Conservation (phyloP, 2,113 vertebrate species). For the Gallinago jamesoni region DNA sequence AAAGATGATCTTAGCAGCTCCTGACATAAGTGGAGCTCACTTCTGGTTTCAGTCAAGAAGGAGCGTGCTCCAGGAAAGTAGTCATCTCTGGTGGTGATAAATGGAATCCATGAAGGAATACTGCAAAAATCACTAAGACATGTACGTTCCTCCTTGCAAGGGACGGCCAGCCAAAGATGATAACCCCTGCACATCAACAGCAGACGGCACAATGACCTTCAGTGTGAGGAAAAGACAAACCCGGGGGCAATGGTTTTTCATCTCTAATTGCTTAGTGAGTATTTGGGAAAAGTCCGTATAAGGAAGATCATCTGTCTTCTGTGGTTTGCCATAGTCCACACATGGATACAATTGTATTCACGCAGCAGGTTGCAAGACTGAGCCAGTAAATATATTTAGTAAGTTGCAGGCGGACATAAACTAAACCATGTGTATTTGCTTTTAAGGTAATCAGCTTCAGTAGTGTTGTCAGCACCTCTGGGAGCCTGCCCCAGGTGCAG, state of each 20-base stretch:
- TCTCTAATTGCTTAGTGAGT: neutral
- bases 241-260: neutral
- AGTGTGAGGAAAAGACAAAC: neutral
- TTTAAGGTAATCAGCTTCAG: slow-evolving; percentile 67
- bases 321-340: slow-evolving; percentile 36
- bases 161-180: neutral
- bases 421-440: slow-evolving; percentile 74
- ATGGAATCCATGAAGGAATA: neutral
- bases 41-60: neutral
- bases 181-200: neutral
- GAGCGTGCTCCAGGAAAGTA: neutral
- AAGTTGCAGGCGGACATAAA: slow-evolving; percentile 67
- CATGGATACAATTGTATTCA: slow-evolving; percentile 71
- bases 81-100: neutral
- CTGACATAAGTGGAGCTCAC: neutral
- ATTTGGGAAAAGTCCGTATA: slow-evolving; percentile 5
- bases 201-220: neutral
- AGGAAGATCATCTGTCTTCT: slow-evolving; percentile 22
- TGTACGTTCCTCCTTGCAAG: fast-evolving
- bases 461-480: slow-evolving; percentile 68
- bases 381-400: slow-evolving; percentile 69
- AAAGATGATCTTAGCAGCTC: neutral
- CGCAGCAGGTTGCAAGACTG: slow-evolving; percentile 60
- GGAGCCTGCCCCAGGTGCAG: slow-evolving; percentile 35
- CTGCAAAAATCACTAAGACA: neutral